Evolutionary conservation across 2,888 invertebrate species (phyloP).

Genomic region (Ypsolopha sequella): DNA sequence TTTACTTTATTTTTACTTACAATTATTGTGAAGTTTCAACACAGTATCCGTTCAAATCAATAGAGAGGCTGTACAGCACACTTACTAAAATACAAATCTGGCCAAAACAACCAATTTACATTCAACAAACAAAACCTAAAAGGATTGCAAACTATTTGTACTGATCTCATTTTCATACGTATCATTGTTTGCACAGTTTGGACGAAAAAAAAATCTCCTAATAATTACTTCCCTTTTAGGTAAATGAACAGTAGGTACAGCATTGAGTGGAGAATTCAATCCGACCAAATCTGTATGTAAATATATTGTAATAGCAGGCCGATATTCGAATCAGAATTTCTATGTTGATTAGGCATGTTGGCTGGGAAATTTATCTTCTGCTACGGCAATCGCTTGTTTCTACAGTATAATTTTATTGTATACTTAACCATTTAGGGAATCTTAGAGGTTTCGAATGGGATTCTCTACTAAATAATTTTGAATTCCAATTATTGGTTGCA

Average conservation of each 20-base stretch:
- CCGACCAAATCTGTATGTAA: slow-evolving; percentile 61
- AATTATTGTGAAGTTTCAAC: too few relatives aligned
- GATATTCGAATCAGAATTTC: slow-evolving; percentile 59
- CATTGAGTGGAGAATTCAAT: slow-evolving; percentile 53
- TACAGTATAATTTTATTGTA: slow-evolving; percentile 49
- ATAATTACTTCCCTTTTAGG: slow-evolving; percentile 63
- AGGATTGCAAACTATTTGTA: not conserved
- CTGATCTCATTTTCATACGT: not conserved
- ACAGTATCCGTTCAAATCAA: too few relatives aligned
- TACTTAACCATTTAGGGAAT: slow-evolving; percentile 3
- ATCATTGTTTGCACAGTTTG: not conserved
- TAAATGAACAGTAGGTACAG: slow-evolving; percentile 51
- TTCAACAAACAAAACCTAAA: not conserved
- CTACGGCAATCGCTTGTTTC: slow-evolving; percentile 26
- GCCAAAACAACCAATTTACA: too few relatives aligned
- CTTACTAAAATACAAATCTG: too few relatives aligned
- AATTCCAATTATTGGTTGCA: too few relatives aligned
- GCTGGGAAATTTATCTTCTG: slow-evolving; percentile 37
- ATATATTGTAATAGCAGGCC: slow-evolving; percentile 59
- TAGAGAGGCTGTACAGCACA: too few relatives aligned
- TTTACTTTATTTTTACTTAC: too few relatives aligned
- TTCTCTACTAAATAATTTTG: too few relatives aligned
- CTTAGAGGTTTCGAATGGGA: too few relatives aligned
- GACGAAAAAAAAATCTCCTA: slow-evolving; percentile 13
- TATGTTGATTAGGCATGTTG: slow-evolving; percentile 49